These are phyloP conservation scores for Chaetorhynchus papuensis DNA, from an alignment of 2,113 vertebrate genomes.

Conservation along the genomic window DNA sequence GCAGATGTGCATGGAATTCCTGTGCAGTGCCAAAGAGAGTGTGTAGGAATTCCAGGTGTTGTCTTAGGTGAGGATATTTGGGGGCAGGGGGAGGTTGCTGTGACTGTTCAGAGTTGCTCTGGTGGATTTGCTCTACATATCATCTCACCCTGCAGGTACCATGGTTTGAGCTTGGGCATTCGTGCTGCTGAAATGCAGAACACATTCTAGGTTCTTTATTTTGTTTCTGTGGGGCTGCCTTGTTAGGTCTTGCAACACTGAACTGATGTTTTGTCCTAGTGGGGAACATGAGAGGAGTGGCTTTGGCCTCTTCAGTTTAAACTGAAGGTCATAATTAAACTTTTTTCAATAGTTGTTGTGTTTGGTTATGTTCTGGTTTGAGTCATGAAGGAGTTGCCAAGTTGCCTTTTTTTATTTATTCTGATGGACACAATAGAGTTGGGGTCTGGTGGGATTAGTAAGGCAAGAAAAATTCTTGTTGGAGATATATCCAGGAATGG, in stretches of 20 bases:
- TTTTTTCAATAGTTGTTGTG: neutral
- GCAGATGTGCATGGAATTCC: fast-evolving
- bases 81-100: neutral
- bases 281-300: neutral
- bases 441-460: neutral
- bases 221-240: neutral
- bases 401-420: neutral
- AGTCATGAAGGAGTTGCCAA: neutral
- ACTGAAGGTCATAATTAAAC: neutral
- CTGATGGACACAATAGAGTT: neutral
- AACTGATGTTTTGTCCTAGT: neutral
- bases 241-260: neutral
- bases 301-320: neutral
- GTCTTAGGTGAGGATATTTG: neutral
- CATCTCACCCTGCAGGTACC: neutral
- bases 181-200: neutral
- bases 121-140: neutral
- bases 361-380: neutral
- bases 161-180: neutral
- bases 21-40: neutral
- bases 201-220: neutral
- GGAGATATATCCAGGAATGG: neutral
- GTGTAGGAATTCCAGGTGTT: neutral
- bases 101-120: neutral
- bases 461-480: neutral